Evolutionary conservation across 1,140 invertebrate genomes (phyloP).

Genomic region (Harpegnathos saltator): DNA sequence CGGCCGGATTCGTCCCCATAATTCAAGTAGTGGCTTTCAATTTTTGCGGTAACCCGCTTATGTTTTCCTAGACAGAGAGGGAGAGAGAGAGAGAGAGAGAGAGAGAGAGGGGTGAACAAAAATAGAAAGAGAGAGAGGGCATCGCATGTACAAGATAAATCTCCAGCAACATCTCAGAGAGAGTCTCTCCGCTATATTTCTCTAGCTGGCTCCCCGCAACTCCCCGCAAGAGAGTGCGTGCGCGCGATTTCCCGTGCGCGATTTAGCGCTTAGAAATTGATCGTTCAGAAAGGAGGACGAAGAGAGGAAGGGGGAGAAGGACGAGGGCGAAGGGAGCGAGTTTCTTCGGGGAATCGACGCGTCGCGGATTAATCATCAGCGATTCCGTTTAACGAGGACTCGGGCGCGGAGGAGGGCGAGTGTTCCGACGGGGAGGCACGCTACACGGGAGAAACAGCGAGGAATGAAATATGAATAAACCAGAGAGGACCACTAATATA

Average conservation of each 20-base stretch:
- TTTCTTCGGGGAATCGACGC: not conserved
- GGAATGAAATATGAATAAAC: conserved; percentile 59
- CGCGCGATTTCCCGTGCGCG: not conserved
- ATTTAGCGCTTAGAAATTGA: not conserved
- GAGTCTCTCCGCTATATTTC: too few species aligned
- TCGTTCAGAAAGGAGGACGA: not conserved
- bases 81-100: too few species aligned
- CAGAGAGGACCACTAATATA: conserved; percentile 54
- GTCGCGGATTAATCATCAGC: conserved; percentile 6
- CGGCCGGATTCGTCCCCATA: conserved; percentile 65
- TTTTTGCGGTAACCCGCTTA: conserved; percentile 54
- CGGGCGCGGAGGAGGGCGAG: too few species aligned
- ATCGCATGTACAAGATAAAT: too few species aligned
- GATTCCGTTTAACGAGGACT: conserved; percentile 15
- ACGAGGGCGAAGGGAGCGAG: too few species aligned
- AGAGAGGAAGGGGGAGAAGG: too few species aligned
- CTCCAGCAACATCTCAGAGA: too few species aligned
- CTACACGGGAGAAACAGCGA: conserved; percentile 11
- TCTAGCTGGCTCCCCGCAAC: too few species aligned
- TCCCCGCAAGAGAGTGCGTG: too few species aligned
- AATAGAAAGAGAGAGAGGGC: too few species aligned
- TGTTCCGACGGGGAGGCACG: conserved; percentile 37
- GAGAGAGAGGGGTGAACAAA: too few species aligned
- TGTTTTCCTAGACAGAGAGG: conserved; percentile 51
- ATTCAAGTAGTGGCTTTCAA: conserved; percentile 63